Conservation (phyloP, 2,113 vertebrate species). For the Myxocyprinus asiaticus region DNA sequence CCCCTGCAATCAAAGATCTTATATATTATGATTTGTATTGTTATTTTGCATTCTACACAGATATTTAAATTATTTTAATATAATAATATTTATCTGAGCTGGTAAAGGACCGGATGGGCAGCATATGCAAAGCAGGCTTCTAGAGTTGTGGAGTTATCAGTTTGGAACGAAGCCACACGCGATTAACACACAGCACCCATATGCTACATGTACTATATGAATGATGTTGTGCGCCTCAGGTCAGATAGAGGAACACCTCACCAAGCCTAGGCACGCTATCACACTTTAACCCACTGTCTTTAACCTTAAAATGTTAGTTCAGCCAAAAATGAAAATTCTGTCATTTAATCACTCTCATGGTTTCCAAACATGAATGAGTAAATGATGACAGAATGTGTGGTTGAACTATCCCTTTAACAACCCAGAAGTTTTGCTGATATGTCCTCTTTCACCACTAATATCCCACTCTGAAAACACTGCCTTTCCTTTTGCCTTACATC, state of each 20-base stretch:
- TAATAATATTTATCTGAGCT: conserved; percentile 54
- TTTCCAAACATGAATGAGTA: no score
- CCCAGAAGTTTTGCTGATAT: conserved; percentile 20
- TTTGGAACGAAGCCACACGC: conserved; percentile 42
- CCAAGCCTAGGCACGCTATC: conserved; percentile 60
- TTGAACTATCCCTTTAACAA: background rate
- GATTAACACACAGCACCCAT: conserved; percentile 1
- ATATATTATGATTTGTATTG: conserved; percentile 38
- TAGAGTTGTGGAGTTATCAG: conserved; percentile 22
- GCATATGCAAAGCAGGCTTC: conserved; percentile 47
- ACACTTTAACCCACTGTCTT: conserved; percentile 53
- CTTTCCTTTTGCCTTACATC: conserved; percentile 42
- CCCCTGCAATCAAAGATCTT: conserved; percentile 52
- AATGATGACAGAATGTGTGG: no score
- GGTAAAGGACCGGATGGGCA: conserved; percentile 33
- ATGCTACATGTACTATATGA: background rate
- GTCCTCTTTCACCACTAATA: conserved; percentile 41
- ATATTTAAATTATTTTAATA: conserved; percentile 55
- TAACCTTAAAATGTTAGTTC: background rate
- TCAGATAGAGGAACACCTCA: conserved; percentile 4
- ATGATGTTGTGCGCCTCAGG: conserved; percentile 20
- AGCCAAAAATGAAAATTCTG: no score
- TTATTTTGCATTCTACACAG: conserved; percentile 47
- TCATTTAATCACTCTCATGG: no score
- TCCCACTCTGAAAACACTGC: conserved; percentile 14